A percentile compares a stretch with the other conserved stretches of the same genome.
phyloP scores from a whole-genome alignment of 1,140 invertebrate genomes.

The Danaus plexippus region DNA sequence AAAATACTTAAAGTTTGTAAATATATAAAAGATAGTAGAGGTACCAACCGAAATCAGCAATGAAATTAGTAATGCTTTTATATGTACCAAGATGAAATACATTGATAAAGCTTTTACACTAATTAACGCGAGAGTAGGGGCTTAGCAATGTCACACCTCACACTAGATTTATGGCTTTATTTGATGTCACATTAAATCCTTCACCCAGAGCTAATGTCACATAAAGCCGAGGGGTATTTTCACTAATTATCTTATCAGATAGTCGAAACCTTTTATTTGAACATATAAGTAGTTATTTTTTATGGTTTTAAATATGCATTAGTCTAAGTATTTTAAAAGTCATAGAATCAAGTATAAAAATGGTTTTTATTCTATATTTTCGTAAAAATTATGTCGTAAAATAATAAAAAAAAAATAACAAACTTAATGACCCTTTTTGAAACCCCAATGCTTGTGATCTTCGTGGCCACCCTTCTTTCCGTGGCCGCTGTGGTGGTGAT shows the following conservation, averaged over 20 bases:
- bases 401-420: background rate
- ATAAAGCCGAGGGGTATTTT: conserved; percentile 18
- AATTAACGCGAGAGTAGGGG: conserved; percentile 47
- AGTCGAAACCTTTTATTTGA: too few relatives aligned
- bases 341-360: background rate
- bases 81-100: conserved; percentile 21
- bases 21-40: too few relatives aligned
- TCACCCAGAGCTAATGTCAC: conserved; percentile 32
- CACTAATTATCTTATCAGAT: conserved; percentile 19
- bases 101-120: conserved; percentile 45
- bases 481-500: conserved; percentile 74
- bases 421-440: conserved; percentile 69
- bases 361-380: conserved; percentile 5
- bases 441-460: conserved; percentile 68
- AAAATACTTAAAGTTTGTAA: too few relatives aligned
- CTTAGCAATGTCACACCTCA: conserved; percentile 43
- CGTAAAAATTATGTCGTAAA: too few relatives aligned
- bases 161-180: conserved; percentile 45
- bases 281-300: too few relatives aligned
- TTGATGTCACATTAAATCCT: conserved; percentile 39
- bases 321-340: too few relatives aligned
- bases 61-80: background rate
- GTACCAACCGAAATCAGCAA: too few relatives aligned
- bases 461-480: conserved; percentile 76
- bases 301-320: too few relatives aligned